Base-by-base conservation (phyloP, 2,797 vertebrate species). In the Sebastes hopkinsi region DNA sequence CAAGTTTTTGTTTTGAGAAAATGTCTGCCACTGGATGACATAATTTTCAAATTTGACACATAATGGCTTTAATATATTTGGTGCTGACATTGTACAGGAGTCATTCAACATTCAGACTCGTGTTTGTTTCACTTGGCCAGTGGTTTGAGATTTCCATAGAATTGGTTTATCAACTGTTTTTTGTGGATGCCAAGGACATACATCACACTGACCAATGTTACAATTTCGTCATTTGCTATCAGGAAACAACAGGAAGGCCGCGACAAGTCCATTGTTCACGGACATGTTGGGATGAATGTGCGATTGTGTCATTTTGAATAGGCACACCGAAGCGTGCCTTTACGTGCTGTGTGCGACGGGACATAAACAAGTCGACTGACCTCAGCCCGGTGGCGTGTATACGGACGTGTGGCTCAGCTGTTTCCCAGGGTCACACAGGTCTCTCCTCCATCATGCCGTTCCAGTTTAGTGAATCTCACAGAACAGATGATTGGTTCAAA, bases 161-260 rank as follows among this genome's bases (percentile, higher is more conserved):
- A 22, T 8, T 27, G 1, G 6, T 72, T 76, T 34, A 77, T 82
- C 55, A 22, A 3, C 10, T 36, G 12, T 72, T 69, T 72, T 69
- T 29, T 67, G 30, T 67, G 22, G 23, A 72, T 6, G 27, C 27
- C 10, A 29, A 55, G 27, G 36, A 79, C 66, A 70, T 65, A 36
- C 32, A 72, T 74, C 50, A 68, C 14, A n/a, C 14, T 42, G 34
- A 65, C 25, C 20, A 4, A 23, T 50, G 58, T 79, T 25, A 56
- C 52, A 56, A 50, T 66, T 79, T 72, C 5, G 10, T 68, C 70
- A 36, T 66, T 52, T 42, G 32, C 60, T 79, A 71, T 81, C 79
- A 72, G 20, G 23, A 20, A 85, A 67, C 77, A 62, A 82, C 86
- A 84, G 85, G 77, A 87, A 86, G 69, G 50, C 58, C 0, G 1